A percentile compares a stretch with the other conserved stretches of the same genome.
These are phyloP conservation scores for Petaurus breviceps DNA, from an alignment of 2,113 vertebrate genomes.

Conservation along the genomic window DNA sequence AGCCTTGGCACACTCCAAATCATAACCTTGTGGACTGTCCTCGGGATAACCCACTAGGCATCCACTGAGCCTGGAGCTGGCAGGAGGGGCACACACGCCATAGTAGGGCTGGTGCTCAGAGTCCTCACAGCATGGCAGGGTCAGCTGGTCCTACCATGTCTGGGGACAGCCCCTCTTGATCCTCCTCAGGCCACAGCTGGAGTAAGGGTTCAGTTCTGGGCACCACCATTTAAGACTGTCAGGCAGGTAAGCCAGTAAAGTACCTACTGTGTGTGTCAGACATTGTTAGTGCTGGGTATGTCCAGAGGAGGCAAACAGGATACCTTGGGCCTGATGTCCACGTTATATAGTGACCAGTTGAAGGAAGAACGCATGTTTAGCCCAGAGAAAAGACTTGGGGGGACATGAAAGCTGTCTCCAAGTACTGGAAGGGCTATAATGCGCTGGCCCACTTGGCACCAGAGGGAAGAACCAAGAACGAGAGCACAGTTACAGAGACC, in stretches of 20 bases:
- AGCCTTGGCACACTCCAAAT: neutral
- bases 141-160: accelerated
- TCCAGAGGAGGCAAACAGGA: too few species aligned
- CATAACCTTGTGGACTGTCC: neutral
- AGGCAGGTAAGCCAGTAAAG: neutral
- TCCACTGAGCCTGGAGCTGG: neutral
- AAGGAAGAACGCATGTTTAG: too few species aligned
- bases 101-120: neutral
- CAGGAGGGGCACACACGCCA: neutral
- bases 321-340: too few species aligned
- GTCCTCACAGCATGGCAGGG: neutral
- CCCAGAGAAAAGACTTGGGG: too few species aligned
- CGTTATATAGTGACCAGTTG: too few species aligned
- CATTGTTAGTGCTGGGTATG: too few species aligned
- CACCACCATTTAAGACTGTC: neutral
- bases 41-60: neutral
- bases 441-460: too few species aligned
- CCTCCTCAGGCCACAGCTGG: neutral
- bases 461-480: too few species aligned
- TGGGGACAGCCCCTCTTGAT: neutral
- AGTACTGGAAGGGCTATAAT: too few species aligned
- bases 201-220: neutral
- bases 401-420: too few species aligned
- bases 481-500: too few species aligned
- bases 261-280: neutral